These are phyloP conservation scores for Mastomys coucha DNA, from an alignment of 2,113 vertebrate species.

Conservation along the genomic window DNA sequence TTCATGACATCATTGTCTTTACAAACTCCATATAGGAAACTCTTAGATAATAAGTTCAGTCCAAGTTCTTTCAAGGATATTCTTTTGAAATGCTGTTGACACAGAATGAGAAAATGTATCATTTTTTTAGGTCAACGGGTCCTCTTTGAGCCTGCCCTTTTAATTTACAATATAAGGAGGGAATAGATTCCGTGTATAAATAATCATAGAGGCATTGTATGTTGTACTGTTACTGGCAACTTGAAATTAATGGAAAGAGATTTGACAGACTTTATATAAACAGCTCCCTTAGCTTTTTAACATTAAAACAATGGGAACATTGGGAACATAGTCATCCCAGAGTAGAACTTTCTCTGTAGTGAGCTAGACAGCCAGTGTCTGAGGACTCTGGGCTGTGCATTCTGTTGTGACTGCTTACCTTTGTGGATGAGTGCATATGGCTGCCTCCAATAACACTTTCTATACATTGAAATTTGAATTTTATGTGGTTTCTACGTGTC, in stretches of 20 bases:
- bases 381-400: not conserved
- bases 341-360: not conserved
- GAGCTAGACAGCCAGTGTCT: not conserved
- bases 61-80: not conserved
- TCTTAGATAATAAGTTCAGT: not conserved
- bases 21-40: conserved; percentile 7
- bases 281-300: conserved; percentile 3
- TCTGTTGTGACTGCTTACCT: not conserved
- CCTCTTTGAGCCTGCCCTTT: conserved; percentile 37
- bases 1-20: conserved; percentile 7
- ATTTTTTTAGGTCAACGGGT: conserved; percentile 34
- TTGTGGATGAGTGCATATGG: not conserved
- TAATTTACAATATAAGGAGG: conserved; percentile 50
- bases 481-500: not conserved
- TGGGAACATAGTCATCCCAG: not conserved
- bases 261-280: not conserved
- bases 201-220: not conserved
- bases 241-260: not conserved
- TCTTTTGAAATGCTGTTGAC: conserved; percentile 41
- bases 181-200: not conserved
- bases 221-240: not conserved
- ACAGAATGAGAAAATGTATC: conserved; percentile 43
- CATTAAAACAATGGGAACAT: not conserved
- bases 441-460: conserved; percentile 25
- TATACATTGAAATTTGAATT: conserved; percentile 20